phyloP scores from a whole-genome alignment of 1,140 invertebrate genomes.

The Drosophila fuyamai region DNA sequence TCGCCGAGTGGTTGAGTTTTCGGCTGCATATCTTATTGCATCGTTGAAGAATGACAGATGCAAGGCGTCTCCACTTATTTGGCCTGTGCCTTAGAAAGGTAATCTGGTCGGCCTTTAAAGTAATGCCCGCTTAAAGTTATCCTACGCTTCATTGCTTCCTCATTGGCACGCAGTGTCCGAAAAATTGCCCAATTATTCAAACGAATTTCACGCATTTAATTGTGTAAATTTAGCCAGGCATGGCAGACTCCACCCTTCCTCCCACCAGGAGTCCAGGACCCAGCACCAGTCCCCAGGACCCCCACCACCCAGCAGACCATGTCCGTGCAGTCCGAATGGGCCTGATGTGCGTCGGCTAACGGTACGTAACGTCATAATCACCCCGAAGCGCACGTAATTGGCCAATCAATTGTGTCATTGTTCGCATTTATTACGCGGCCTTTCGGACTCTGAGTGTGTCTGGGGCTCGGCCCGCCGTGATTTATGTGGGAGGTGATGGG shows the following conservation, averaged over 20 bases:
- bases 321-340: conserved; percentile 18
- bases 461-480: conserved; percentile 45
- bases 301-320: neutral
- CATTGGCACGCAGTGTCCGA: conserved; percentile 32
- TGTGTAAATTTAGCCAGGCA: conserved; percentile 81
- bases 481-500: conserved; percentile 53
- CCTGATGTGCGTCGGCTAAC: conserved; percentile 58
- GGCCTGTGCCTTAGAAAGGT: neutral
- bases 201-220: conserved; percentile 83
- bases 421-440: conserved; percentile 84
- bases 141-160: neutral
- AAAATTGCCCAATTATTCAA: conserved; percentile 83
- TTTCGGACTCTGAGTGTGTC: conserved; percentile 41
- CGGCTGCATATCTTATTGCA: conserved; percentile 49
- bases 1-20: conserved; percentile 19
- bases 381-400: conserved; percentile 83
- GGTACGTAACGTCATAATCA: conserved; percentile 82
- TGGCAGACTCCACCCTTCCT: conserved; percentile 66
- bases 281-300: neutral
- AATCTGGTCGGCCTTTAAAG: conserved; percentile 19
- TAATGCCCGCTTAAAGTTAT: conserved; percentile 2
- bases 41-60: neutral
- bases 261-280: conserved; percentile 3
- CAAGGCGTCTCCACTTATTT: neutral
- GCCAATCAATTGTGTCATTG: conserved; percentile 84